A percentile compares a stretch with the other conserved stretches of the same genome.
phyloP scores from a whole-genome alignment of 2,888 invertebrate species.

The Sarcophaga subvicina region DNA sequence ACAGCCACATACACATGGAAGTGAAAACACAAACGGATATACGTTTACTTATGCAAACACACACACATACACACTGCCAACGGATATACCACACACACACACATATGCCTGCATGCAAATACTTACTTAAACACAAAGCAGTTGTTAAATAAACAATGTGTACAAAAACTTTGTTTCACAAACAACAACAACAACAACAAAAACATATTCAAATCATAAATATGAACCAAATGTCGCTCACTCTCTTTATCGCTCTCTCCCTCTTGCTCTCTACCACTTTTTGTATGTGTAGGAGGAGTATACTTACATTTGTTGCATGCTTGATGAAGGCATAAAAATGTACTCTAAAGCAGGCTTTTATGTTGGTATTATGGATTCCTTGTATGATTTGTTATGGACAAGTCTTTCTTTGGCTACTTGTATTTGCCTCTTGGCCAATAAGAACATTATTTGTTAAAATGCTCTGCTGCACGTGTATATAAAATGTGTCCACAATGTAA shows the following conservation, averaged over 20 bases:
- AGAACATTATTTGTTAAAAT: background rate
- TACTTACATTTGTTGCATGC: background rate
- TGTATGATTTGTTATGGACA: background rate
- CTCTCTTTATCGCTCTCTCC: background rate
- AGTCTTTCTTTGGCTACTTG: too few species aligned
- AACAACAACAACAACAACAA: slow-evolving; percentile 5
- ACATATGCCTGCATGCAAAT: slow-evolving; percentile 4
- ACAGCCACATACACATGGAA: too few species aligned
- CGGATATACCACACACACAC: background rate
- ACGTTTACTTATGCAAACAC: background rate
- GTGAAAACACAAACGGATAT: background rate
- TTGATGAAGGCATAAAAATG: background rate
- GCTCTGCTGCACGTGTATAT: background rate
- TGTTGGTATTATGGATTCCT: background rate
- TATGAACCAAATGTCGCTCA: background rate
- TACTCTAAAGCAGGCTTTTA: background rate
- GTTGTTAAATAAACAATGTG: slow-evolving; percentile 49
- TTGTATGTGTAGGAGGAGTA: background rate
- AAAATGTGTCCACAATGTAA: too few species aligned
- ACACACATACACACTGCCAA: background rate
- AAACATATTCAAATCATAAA: slow-evolving; percentile 13
- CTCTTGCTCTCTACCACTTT: background rate
- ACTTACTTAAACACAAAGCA: slow-evolving; percentile 18
- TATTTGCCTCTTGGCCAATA: background rate
- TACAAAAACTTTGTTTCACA: slow-evolving; percentile 10